A percentile compares a stretch with the other conserved stretches of the same genome.
Evolutionary conservation across 2,888 invertebrate species (phyloP).

Genomic region (Cantharis rustica): DNA sequence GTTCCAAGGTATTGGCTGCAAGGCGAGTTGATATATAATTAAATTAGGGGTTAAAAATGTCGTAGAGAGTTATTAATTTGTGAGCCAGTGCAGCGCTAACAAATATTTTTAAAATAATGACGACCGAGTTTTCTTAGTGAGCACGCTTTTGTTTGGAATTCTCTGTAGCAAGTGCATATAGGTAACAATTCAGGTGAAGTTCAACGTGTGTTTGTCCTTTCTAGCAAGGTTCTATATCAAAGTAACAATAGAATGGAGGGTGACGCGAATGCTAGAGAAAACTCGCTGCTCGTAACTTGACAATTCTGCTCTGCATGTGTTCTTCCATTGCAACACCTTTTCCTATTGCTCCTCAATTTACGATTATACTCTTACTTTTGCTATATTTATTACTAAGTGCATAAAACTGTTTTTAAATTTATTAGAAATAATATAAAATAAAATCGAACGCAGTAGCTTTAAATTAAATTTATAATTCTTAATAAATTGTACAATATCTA

Average conservation of each 20-base stretch:
- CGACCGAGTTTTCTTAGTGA: background rate
- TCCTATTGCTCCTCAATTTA: slow-evolving; percentile 20
- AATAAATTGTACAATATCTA: background rate
- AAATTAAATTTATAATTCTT: background rate
- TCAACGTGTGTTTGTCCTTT: slow-evolving; percentile 15
- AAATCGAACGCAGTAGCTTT: background rate
- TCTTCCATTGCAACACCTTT: slow-evolving; percentile 22
- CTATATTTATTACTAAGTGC: background rate
- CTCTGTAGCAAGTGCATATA: slow-evolving; percentile 15
- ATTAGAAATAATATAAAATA: background rate
- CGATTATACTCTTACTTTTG: slow-evolving; percentile 4
- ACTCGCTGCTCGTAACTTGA: slow-evolving; percentile 21
- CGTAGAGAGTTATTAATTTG: background rate
- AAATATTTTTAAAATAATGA: background rate
- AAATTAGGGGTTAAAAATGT: background rate
- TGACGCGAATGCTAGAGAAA: slow-evolving; percentile 17
- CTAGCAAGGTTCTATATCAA: slow-evolving; percentile 18
- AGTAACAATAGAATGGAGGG: slow-evolving; percentile 19
- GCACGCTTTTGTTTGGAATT: background rate
- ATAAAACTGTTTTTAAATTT: background rate
- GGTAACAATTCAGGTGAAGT: slow-evolving; percentile 15
- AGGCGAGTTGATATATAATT: background rate
- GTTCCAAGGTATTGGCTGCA: background rate
- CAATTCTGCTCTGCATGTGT: slow-evolving; percentile 20
- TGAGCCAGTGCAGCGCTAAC: background rate